These are phyloP conservation scores for Cephalotes varians DNA, from an alignment of 2,888 invertebrate species.

Conservation along the genomic window DNA sequence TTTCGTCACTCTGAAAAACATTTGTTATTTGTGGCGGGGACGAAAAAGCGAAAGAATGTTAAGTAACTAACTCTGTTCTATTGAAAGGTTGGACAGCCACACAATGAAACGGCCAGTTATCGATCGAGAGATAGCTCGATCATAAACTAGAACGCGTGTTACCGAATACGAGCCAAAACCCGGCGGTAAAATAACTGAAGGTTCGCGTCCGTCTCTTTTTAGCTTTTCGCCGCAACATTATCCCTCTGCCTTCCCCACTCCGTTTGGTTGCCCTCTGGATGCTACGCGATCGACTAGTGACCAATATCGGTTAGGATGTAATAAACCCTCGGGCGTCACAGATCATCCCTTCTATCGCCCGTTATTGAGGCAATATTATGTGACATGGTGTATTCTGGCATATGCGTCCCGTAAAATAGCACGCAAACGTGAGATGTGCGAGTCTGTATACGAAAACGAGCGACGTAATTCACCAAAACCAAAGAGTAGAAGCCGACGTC, in stretches of 20 bases:
- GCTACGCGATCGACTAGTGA: constrained; percentile 72
- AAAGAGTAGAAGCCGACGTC: constrained; percentile 43
- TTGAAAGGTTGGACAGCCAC: constrained; percentile 47
- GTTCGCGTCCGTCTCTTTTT: constrained; percentile 29
- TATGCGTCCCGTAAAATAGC: constrained; percentile 62
- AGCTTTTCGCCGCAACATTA: constrained; percentile 40
- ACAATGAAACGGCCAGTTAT: constrained; percentile 59
- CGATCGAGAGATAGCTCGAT: constrained; percentile 54
- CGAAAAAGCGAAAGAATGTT: not conserved
- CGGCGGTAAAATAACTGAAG: constrained; percentile 43
- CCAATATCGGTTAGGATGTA: constrained; percentile 75
- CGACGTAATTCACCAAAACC: constrained; percentile 29
- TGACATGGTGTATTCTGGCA: constrained; percentile 65
- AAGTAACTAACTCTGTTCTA: constrained; percentile 14
- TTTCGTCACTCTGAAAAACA: constrained; percentile 21
- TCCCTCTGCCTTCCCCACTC: constrained; percentile 25
- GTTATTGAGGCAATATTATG: constrained; percentile 77
- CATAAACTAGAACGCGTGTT: constrained; percentile 59
- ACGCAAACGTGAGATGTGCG: constrained; percentile 50
- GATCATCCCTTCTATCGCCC: constrained; percentile 68
- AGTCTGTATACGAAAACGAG: constrained; percentile 47
- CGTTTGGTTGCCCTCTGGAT: constrained; percentile 41
- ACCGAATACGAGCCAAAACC: constrained; percentile 45
- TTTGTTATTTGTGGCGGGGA: not conserved
- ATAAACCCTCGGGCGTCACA: constrained; percentile 73